Conservation (phyloP, 2,113 vertebrate genomes). For the Megaceryle torquata region DNA sequence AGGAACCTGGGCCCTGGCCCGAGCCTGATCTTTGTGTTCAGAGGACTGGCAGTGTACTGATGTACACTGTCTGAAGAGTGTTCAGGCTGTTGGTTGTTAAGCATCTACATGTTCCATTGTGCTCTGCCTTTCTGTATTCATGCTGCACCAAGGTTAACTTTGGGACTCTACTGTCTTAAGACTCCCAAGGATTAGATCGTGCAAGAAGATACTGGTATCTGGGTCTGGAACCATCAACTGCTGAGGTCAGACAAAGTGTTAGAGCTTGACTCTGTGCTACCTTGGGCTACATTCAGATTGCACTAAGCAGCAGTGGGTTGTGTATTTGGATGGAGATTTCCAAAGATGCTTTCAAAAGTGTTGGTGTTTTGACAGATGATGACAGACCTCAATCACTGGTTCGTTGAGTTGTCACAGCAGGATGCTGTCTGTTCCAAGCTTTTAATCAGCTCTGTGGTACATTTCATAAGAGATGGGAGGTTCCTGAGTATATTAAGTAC, state of each 20-base stretch:
- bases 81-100: background rate
- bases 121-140: background rate
- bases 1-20: background rate
- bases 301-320: background rate
- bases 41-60: background rate
- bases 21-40: background rate
- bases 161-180: background rate
- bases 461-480: slow-evolving; percentile 16
- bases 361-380: background rate
- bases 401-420: background rate
- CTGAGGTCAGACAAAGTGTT: background rate
- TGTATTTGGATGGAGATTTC: background rate
- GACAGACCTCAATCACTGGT: background rate
- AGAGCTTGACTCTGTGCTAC: background rate
- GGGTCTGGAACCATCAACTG: background rate
- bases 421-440: background rate
- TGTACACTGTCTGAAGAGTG: background rate
- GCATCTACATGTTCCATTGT: background rate
- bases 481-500: background rate
- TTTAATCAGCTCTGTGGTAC: background rate
- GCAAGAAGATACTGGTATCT: background rate
- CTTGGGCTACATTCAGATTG: background rate
- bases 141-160: background rate
- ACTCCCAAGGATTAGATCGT: background rate
- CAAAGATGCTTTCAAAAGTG: background rate